Conservation (phyloP, 2,888 invertebrate species). For the Gastracanthus pulcherrimus region DNA sequence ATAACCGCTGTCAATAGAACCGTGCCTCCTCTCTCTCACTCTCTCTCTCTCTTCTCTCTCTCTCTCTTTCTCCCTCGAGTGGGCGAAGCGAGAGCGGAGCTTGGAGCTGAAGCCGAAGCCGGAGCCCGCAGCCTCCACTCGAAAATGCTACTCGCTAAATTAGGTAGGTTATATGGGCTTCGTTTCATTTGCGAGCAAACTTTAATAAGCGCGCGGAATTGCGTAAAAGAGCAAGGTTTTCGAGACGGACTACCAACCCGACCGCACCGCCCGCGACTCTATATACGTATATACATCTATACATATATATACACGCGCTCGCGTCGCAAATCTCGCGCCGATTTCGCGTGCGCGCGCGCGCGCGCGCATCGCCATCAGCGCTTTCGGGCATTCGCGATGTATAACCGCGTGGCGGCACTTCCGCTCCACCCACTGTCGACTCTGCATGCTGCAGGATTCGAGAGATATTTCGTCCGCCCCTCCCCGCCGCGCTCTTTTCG, state of each 20-base stretch:
- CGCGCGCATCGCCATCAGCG: too few relatives aligned
- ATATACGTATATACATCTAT: neutral
- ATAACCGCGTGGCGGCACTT: too few relatives aligned
- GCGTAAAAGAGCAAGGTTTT: constrained; percentile 78
- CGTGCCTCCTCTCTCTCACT: constrained; percentile 66
- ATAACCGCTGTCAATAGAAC: constrained; percentile 78
- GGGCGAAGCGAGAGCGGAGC: constrained; percentile 9
- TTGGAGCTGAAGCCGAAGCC: neutral
- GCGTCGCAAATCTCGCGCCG: too few relatives aligned
- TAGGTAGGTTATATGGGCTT: constrained; percentile 78
- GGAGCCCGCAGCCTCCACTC: constrained; percentile 74
- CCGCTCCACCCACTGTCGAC: constrained; percentile 32
- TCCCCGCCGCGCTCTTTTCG: neutral
- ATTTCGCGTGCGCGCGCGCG: constrained; percentile 22
- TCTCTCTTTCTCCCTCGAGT: constrained; percentile 36
- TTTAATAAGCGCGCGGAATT: constrained; percentile 78
- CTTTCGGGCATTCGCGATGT: too few relatives aligned
- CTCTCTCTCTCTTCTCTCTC: constrained; percentile 59
- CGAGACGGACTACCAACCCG: constrained; percentile 72
- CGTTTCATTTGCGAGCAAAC: constrained; percentile 78
- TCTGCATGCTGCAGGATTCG: neutral
- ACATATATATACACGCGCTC: neutral
- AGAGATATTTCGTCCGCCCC: constrained; percentile 9
- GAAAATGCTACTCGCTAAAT: constrained; percentile 78
- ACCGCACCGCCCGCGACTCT: neutral